Percentiles rank a stretch among this genome's conserved stretches.
phyloP scores from a whole-genome alignment of 2,797 vertebrate genomes.

The Sebastes kiyomatsui region DNA sequence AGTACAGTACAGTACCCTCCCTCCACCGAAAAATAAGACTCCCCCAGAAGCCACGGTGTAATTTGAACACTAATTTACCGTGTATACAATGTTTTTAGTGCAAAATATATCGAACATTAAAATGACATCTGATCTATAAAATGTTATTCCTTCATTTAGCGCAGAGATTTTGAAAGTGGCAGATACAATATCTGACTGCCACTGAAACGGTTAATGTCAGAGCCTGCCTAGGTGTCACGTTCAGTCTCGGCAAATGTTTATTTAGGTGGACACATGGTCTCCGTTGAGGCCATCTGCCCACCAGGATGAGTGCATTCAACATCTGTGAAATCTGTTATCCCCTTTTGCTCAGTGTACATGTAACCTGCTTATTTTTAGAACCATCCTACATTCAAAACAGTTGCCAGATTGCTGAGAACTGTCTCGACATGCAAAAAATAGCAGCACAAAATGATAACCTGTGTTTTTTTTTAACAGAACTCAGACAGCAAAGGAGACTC shows the following conservation, averaged over 20 bases:
- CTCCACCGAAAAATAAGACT: too few relatives aligned
- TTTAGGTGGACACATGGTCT: neutral
- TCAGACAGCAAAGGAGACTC: conserved; percentile 90
- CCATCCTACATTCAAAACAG: neutral
- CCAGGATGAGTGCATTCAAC: neutral
- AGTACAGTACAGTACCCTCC: too few relatives aligned
- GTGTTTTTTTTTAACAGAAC: conserved; percentile 74
- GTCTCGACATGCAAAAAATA: neutral
- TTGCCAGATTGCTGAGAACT: neutral
- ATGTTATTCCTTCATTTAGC: too few relatives aligned
- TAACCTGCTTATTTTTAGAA: neutral
- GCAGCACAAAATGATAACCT: accelerated
- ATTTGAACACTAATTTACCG: too few relatives aligned
- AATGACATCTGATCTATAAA: too few relatives aligned
- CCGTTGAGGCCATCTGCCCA: neutral
- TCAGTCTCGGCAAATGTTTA: neutral
- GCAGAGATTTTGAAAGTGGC: too few relatives aligned
- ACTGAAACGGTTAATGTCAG: too few relatives aligned
- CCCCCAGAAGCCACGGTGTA: too few relatives aligned
- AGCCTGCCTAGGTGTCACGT: too few relatives aligned
- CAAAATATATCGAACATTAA: accelerated
- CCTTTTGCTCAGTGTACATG: neutral
- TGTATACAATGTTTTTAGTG: too few relatives aligned
- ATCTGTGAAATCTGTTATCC: neutral
- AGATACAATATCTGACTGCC: too few relatives aligned